Evolutionary conservation across 2,888 invertebrate genomes (phyloP).

Genomic region (Hypena proboscidalis): DNA sequence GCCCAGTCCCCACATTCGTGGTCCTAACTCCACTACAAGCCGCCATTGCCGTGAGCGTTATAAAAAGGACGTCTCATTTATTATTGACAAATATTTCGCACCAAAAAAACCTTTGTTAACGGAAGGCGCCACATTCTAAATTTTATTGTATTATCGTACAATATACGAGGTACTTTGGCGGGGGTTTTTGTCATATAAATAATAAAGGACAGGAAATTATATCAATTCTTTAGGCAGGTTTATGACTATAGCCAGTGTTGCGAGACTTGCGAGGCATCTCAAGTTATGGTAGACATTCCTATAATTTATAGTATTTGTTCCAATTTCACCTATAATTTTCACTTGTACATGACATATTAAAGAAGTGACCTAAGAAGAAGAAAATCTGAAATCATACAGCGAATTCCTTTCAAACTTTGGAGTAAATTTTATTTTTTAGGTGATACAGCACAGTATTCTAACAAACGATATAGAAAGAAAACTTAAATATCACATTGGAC

Average conservation of each 20-base stretch:
- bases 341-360: too few species aligned
- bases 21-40: conserved; percentile 62
- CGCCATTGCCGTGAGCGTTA: conserved; percentile 66
- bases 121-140: conserved; percentile 78
- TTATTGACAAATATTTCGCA: conserved; percentile 84
- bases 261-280: too few species aligned
- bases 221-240: conserved; percentile 41
- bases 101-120: conserved; percentile 72
- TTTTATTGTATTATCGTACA: conserved; percentile 72
- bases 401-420: too few species aligned
- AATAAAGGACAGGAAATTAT: conserved; percentile 73
- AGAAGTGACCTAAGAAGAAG: too few species aligned
- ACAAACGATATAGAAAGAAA: too few species aligned
- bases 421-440: too few species aligned
- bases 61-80: conserved; percentile 84
- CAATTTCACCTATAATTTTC: too few species aligned
- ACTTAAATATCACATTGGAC: too few species aligned
- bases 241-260: conserved; percentile 10
- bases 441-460: too few species aligned
- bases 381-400: too few species aligned
- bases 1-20: conserved; percentile 65
- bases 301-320: too few species aligned
- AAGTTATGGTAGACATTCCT: too few species aligned
- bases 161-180: conserved; percentile 67
- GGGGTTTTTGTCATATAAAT: conserved; percentile 52